These are phyloP conservation scores for Notolepis coatsorum DNA, from an alignment of 2,797 vertebrate species.

Conservation along the genomic window DNA sequence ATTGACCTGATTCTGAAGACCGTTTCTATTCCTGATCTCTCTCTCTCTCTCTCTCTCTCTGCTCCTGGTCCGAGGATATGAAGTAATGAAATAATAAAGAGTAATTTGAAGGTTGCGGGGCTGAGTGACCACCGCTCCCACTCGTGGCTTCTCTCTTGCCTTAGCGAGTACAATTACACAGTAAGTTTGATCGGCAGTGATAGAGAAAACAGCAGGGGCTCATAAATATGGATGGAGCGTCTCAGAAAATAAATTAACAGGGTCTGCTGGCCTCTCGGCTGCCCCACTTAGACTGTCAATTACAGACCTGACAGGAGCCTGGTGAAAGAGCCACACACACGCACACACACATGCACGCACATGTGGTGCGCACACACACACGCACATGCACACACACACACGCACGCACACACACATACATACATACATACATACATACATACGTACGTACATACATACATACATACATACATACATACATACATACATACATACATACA, in stretches of 20 bases:
- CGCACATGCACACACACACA: background rate
- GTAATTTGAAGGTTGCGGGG: conserved; percentile 65
- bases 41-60: conserved; percentile 39
- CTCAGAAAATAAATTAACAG: conserved; percentile 97
- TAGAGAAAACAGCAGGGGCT: conserved; percentile 97
- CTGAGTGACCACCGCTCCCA: conserved; percentile 80
- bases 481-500: conserved; percentile 17
- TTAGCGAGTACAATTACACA: conserved; percentile 87
- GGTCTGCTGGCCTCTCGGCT: conserved; percentile 91
- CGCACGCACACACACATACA: background rate
- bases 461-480: background rate
- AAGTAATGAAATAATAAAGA: conserved; percentile 81
- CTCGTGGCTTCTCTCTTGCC: conserved; percentile 78
- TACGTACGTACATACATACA: too few species aligned
- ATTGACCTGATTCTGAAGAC: conserved; percentile 71
- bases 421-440: background rate
- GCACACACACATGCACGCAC: conserved; percentile 29
- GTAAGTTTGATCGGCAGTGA: conserved; percentile 92
- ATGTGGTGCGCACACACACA: too few species aligned
- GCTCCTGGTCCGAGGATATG: conserved; percentile 42
- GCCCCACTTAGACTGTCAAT: conserved; percentile 97
- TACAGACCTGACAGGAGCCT: conserved; percentile 89
- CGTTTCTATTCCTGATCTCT: conserved; percentile 61
- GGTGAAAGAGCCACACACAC: conserved; percentile 82
- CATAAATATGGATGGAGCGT: conserved; percentile 95